Evolutionary conservation across 1,140 invertebrate genomes (phyloP).

Genomic region (Hylaeus anthracinus): DNA sequence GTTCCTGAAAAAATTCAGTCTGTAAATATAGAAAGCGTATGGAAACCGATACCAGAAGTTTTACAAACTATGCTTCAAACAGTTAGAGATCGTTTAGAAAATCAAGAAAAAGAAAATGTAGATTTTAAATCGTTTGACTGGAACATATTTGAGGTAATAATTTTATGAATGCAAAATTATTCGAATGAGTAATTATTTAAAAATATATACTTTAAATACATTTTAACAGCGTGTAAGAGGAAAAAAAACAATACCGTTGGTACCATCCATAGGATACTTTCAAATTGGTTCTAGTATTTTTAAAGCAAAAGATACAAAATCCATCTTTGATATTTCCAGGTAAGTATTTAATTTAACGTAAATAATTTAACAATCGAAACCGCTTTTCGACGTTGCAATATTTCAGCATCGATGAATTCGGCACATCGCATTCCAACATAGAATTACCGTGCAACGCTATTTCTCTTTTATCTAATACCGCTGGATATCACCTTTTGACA

Average conservation of each 20-base stretch:
- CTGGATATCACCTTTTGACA: constrained; percentile 76
- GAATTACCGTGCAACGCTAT: constrained; percentile 74
- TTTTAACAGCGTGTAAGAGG: constrained; percentile 19
- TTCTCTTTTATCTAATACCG: constrained; percentile 73
- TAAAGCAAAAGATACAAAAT: constrained; percentile 66
- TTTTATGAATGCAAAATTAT: neutral
- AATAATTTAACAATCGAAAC: constrained; percentile 8
- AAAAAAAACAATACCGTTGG: constrained; percentile 57
- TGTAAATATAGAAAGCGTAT: constrained; percentile 75
- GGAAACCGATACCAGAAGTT: constrained; percentile 71
- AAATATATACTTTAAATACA: neutral
- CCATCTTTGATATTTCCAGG: constrained; percentile 74
- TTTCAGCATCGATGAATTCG: constrained; percentile 69
- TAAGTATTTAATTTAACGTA: constrained; percentile 39
- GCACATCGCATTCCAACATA: constrained; percentile 69
- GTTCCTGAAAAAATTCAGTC: constrained; percentile 76
- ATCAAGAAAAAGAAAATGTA: constrained; percentile 22
- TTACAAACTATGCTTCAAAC: constrained; percentile 68
- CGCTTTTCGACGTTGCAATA: constrained; percentile 9
- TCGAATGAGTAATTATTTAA: neutral
- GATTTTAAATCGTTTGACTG: constrained; percentile 58
- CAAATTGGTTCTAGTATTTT: constrained; percentile 72
- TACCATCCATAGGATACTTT: constrained; percentile 74
- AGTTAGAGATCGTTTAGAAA: constrained; percentile 64
- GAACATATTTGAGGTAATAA: constrained; percentile 55